Base-by-base conservation (phyloP, 2,888 invertebrate species). In the Scrobipalpa costella region DNA sequence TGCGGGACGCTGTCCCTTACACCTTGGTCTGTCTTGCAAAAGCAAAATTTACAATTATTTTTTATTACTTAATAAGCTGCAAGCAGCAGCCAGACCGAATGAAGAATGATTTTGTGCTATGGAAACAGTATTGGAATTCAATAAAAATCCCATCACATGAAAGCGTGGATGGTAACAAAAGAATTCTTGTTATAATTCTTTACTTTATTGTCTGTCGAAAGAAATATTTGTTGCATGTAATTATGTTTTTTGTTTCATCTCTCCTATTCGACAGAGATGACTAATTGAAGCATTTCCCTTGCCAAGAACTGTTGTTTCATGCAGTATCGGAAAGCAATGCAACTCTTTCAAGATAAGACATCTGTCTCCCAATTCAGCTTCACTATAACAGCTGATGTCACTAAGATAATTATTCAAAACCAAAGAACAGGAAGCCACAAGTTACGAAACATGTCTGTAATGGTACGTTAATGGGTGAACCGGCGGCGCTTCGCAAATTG, bases 391-490 rank as follows among this genome's bases (percentile, higher is more conserved):
- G 55, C 55, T 55, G 34, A 55, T 55, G 15, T 34, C 55, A 55
- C 6, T 3, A n/a, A 34, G 27, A 27, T 17, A 55, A 34, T 34
- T 55, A 55, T 55, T 55, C 34, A 55, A 33, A 55, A 34, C 33
- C 34, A 8, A 55, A 55, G 36, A 27, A 59, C 59, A 59, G 59
- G 59, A 59, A 59, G 58, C 63, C 59, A 27, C 63, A 59, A 58
- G 49, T 47, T 44, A 63, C 34, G 17, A 13, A 44, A 40, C 21
- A 44, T 57, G 64, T 61, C 47, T 27, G 52, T 57, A 64, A 47
- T 44, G 60, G 50, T 47, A 50, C n/a, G 17, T 34, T 64, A 61
- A 61, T 33, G 57, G 49, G 34, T 34, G 21, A 21, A 52, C 50
- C 50, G 57, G 17, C 11, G 57, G 57, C 61, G 61, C 61, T 61